phyloP scores from a whole-genome alignment of 2,797 vertebrate genomes.

The Hafferia zeledoni region DNA sequence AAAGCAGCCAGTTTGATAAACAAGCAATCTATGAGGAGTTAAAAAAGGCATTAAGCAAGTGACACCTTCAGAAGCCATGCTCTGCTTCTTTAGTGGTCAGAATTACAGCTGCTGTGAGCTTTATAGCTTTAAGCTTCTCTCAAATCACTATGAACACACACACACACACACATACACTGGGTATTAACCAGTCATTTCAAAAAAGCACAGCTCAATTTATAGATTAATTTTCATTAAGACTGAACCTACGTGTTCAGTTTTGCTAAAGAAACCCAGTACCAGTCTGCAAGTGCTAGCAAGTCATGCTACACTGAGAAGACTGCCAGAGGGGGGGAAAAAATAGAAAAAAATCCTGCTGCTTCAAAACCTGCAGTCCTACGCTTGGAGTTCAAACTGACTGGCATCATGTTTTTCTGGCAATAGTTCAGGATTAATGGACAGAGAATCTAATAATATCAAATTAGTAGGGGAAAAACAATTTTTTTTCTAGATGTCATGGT shows the following conservation, averaged over 20 bases:
- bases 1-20: slow-evolving; percentile 37
- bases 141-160: neutral
- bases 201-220: neutral
- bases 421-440: neutral
- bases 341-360: neutral
- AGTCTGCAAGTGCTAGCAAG: neutral
- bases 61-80: neutral
- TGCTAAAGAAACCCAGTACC: neutral
- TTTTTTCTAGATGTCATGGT: neutral
- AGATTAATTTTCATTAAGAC: neutral
- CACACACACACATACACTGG: neutral
- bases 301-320: neutral
- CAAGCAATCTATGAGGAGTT: neutral
- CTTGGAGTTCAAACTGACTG: neutral
- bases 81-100: neutral
- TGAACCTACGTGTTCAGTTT: neutral
- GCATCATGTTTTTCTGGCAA: neutral
- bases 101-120: neutral
- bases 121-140: neutral
- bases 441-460: neutral
- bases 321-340: rapidly evolving
- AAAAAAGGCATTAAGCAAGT: slow-evolving; percentile 15
- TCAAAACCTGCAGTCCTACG: neutral
- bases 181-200: neutral
- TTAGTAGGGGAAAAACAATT: rapidly evolving